These are phyloP conservation scores for Antheraea yamamai DNA, from an alignment of 2,888 invertebrate species.

Conservation along the genomic window DNA sequence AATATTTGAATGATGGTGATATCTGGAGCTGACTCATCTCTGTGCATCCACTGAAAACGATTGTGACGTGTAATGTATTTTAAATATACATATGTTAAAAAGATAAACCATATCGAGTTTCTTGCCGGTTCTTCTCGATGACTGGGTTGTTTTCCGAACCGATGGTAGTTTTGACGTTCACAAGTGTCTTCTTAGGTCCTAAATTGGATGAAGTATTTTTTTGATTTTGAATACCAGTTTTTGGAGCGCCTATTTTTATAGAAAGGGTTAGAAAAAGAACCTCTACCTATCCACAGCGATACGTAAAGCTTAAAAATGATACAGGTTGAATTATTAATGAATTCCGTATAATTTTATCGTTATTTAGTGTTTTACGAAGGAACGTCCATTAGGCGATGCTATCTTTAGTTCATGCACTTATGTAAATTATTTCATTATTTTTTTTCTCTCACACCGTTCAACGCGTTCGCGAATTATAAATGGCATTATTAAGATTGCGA, in stretches of 20 bases:
- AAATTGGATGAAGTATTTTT: no score
- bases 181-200: no score
- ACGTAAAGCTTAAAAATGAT: not conserved
- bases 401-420: slow-evolving; percentile 9
- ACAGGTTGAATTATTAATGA: not conserved
- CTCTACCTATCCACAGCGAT: not conserved
- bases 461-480: slow-evolving; percentile 8
- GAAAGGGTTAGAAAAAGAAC: not conserved
- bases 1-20: no score
- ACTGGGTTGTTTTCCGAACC: no score
- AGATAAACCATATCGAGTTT: no score
- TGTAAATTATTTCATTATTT: not conserved
- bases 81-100: no score
- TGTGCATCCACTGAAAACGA: no score
- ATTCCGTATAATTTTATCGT: slow-evolving; percentile 5
- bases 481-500: not conserved
- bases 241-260: not conserved
- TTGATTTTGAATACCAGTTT: not conserved
- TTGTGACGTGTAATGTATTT: no score
- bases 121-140: no score
- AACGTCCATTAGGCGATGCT: slow-evolving; percentile 2
- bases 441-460: not conserved
- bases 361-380: not conserved
- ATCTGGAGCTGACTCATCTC: not conserved
- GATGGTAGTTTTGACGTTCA: no score